Evolutionary conservation across 2,888 invertebrate genomes (phyloP), one percentile per base, ranked within the genome.

Genomic region (Zygogramma bicolorata): DNA sequence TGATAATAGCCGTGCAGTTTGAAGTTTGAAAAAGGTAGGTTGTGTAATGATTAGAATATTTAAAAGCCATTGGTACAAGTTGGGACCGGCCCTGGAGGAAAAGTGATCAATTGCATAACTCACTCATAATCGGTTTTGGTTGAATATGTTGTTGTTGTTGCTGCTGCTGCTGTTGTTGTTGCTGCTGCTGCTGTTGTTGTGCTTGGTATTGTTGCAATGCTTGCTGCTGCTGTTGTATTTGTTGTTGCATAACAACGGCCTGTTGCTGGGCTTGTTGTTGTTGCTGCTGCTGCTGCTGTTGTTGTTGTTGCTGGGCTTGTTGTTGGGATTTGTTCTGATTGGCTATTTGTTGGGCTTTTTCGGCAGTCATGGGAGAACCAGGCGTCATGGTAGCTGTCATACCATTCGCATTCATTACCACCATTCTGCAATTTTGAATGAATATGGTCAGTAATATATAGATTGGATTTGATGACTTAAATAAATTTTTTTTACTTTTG

Each of bases 391-490:
- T 84, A 86, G 90, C 89, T 0, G 89, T 85, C 88, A 90, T 90
- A 65, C 90, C 90, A 0, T 90, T 89, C 22, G 88, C 85, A 0
- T 90, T 91, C 91, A 91, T 91, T 65, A 91, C 88, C 67, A 91
- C 78, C 83, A 91, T 86, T 79, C 91, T 91, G 82, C 27, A 80
- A 80, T 65, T 62, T 46, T 46, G 46, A 22, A 46, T n/a, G n/a
- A n/a, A n/a, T n/a, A n/a, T n/a, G n/a, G n/a, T n/a, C n/a, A n/a
- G n/a, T n/a, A n/a, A n/a, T n/a, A n/a, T n/a, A n/a, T n/a, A n/a
- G n/a, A n/a, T n/a, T n/a, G n/a, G n/a, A n/a, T n/a, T n/a, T n/a
- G n/a, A n/a, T n/a, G n/a, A n/a, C n/a, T n/a, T n/a, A n/a, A n/a
- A n/a, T n/a, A n/a, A n/a, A n/a, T n/a, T n/a, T n/a, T n/a, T n/a